phyloP scores from a whole-genome alignment of 2,888 invertebrate genomes.

The Harpalus rufipes region DNA sequence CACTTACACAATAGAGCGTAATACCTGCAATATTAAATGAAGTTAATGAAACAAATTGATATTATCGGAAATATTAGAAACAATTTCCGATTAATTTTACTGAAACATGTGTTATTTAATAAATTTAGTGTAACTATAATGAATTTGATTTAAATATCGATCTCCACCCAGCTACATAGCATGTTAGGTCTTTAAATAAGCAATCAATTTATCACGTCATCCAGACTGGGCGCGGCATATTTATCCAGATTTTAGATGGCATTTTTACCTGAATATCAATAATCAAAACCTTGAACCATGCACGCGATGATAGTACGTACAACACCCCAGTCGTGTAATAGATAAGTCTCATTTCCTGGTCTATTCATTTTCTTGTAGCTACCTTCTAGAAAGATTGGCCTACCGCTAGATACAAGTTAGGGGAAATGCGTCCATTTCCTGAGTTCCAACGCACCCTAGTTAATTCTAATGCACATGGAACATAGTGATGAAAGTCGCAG shows the following conservation, averaged over 20 bases:
- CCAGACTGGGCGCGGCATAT: background rate
- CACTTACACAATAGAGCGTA: too few relatives aligned
- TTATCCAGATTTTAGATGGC: background rate
- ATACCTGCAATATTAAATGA: too few relatives aligned
- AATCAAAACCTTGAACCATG: background rate
- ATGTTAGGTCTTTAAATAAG: background rate
- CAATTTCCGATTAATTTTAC: too few relatives aligned
- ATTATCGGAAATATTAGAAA: too few relatives aligned
- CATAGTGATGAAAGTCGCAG: constrained; percentile 8
- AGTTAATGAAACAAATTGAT: too few relatives aligned
- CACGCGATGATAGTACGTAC: background rate
- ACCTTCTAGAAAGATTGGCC: constrained; percentile 3
- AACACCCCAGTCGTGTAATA: constrained; percentile 6
- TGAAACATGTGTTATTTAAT: too few relatives aligned
- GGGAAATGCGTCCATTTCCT: constrained; percentile 31
- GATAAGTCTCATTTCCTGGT: background rate
- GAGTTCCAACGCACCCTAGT: constrained; percentile 1
- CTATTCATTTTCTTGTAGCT: background rate
- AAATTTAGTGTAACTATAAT: background rate
- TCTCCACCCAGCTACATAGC: background rate
- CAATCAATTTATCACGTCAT: constrained; percentile 56
- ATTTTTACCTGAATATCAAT: background rate
- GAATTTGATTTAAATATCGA: background rate
- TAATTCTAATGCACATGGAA: background rate
- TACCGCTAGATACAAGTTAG: background rate